These are phyloP conservation scores for Myripristis jacobus DNA, from an alignment of 2,797 vertebrate genomes.

Conservation along the genomic window DNA sequence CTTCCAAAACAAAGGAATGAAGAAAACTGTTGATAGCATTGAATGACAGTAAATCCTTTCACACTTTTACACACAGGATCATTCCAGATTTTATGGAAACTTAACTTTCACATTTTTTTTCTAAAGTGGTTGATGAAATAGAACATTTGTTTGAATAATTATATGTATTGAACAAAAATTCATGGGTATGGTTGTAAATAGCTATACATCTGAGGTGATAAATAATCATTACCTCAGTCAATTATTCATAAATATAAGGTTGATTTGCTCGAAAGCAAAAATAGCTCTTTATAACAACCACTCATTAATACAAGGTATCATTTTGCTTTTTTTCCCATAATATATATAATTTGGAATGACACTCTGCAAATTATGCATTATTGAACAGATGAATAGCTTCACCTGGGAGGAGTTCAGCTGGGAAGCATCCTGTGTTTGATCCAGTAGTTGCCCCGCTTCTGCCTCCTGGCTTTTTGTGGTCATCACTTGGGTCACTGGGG, in stretches of 20 bases:
- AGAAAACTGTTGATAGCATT: background rate
- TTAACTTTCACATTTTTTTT: no score
- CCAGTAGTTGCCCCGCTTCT: constrained; percentile 52
- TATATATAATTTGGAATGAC: no score
- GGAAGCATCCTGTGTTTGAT: constrained; percentile 56
- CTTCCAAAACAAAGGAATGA: background rate
- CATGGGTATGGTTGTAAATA: no score
- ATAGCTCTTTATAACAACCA: no score
- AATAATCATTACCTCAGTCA: no score
- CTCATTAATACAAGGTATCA: no score
- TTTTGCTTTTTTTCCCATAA: no score
- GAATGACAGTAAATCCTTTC: background rate
- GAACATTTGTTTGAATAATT: background rate
- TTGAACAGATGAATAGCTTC: background rate
- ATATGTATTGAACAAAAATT: no score
- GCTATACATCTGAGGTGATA: no score
- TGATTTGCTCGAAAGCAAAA: no score
- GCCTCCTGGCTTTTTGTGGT: constrained; percentile 1
- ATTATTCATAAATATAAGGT: no score
- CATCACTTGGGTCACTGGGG: background rate
- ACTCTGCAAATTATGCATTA: background rate
- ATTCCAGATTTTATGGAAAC: background rate
- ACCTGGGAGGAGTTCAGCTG: constrained; percentile 75
- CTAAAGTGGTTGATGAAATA: background rate
- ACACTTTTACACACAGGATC: background rate